These are phyloP conservation scores for Melanotaenia duboulayi DNA, from an alignment of 2,113 vertebrate genomes.

Conservation along the genomic window DNA sequence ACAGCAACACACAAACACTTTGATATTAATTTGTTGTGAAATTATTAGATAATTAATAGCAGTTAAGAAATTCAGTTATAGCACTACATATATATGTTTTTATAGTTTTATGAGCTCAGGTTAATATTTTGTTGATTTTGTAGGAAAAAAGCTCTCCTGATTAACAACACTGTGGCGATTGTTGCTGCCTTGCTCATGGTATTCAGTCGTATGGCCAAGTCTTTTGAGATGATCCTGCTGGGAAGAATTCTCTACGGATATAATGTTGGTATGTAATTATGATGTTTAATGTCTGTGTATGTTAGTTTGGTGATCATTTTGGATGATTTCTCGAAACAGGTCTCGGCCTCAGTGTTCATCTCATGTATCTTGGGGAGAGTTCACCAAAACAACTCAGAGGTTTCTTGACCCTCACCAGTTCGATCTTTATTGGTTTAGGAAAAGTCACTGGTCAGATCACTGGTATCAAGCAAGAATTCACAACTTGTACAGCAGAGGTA, in stretches of 20 bases:
- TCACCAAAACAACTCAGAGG: constrained; percentile 83
- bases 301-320: neutral
- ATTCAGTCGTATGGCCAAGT: constrained; percentile 74
- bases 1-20: neutral
- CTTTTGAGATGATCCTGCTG: constrained; percentile 85
- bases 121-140: constrained; percentile 24
- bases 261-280: constrained; percentile 76
- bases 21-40: neutral
- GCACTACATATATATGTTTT: too few relatives aligned
- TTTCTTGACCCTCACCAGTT: constrained; percentile 74
- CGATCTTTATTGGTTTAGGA: constrained; percentile 81
- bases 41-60: neutral
- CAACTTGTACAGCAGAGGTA: neutral
- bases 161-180: constrained; percentile 79
- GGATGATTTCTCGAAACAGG: constrained; percentile 72
- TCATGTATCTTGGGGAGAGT: constrained; percentile 82
- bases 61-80: too few relatives aligned
- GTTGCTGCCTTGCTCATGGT: constrained; percentile 81
- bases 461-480: constrained; percentile 79
- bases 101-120: too few relatives aligned
- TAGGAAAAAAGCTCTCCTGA: constrained; percentile 84
- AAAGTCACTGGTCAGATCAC: constrained; percentile 82
- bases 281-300: neutral
- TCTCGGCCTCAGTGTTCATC: constrained; percentile 76
- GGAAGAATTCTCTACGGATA: constrained; percentile 83